Percentiles rank a stretch among this genome's conserved stretches.
These are phyloP conservation scores for Nesogale talazaci DNA, from an alignment of 2,113 vertebrate genomes.

Conservation along the genomic window DNA sequence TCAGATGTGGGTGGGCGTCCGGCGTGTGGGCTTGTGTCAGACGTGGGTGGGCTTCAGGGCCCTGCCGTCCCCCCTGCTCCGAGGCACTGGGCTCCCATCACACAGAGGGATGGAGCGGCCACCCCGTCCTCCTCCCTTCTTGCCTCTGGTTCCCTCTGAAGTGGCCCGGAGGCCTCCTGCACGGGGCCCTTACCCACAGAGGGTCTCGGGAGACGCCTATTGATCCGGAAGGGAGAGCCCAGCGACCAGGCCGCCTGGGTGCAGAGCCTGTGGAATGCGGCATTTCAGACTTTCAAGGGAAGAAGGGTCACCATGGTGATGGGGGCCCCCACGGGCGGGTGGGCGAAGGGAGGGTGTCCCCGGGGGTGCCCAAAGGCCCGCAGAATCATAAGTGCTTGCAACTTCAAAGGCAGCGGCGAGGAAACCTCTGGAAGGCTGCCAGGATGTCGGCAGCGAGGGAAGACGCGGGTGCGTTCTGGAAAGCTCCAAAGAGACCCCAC, in stretches of 20 bases:
- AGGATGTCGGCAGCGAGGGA: not conserved
- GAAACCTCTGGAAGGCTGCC: not conserved
- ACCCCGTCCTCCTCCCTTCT: rapidly evolving
- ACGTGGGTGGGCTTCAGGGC: not conserved
- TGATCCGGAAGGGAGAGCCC: constrained; percentile 73
- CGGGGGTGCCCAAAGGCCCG: constrained; percentile 42
- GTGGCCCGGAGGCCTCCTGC: too few relatives aligned
- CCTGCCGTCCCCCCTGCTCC: not conserved
- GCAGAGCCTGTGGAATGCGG: constrained; percentile 65
- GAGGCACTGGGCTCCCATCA: too few relatives aligned
- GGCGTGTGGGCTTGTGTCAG: too few relatives aligned
- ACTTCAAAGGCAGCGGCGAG: constrained; percentile 28
- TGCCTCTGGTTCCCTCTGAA: not conserved
- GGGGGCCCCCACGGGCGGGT: constrained; percentile 38
- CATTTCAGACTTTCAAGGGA: constrained; percentile 60
- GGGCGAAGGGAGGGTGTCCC: constrained; percentile 61
- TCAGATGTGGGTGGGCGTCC: not conserved
- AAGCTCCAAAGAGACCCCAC: not conserved
- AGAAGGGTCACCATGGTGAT: constrained; percentile 55
- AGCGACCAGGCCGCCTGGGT: constrained; percentile 62
- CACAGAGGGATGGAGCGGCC: not conserved
- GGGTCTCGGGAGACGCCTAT: constrained; percentile 54
- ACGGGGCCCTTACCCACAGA: too few relatives aligned
- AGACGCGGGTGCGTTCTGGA: too few relatives aligned
- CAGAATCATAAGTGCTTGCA: constrained; percentile 53